Evolutionary conservation across 2,888 invertebrate species (phyloP).

Genomic region (Metalampra italica): DNA sequence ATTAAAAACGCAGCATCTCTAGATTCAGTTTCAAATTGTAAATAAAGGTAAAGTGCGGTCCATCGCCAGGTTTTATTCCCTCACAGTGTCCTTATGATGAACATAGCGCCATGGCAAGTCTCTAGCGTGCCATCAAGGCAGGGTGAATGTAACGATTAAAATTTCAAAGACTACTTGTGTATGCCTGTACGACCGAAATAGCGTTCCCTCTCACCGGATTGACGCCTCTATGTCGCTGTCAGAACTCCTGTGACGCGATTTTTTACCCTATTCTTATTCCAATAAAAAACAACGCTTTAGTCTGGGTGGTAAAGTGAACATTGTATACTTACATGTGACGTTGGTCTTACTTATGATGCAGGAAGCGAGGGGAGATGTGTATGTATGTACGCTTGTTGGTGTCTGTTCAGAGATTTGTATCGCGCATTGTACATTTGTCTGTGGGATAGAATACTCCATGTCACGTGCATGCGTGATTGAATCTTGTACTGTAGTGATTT

Average conservation of each 20-base stretch:
- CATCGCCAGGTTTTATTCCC: not conserved
- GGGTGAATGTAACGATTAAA: conserved; percentile 77
- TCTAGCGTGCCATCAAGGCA: conserved; percentile 60
- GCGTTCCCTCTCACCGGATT: conserved; percentile 60
- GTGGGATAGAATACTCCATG: conserved; percentile 39
- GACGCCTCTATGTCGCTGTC: conserved; percentile 33
- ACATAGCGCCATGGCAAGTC: conserved; percentile 41
- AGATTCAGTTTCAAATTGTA: no score
- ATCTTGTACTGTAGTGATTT: conserved; percentile 21
- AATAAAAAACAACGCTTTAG: conserved; percentile 24
- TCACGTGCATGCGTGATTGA: conserved; percentile 46
- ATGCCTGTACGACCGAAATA: conserved; percentile 66
- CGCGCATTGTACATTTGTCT: conserved; percentile 48
- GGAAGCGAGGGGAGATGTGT: conserved; percentile 68
- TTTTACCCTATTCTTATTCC: conserved; percentile 38
- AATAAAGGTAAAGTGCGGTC: no score
- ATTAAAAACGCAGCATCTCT: no score
- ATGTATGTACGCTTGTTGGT: conserved; percentile 18
- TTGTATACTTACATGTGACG: conserved; percentile 51
- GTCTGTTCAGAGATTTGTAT: conserved; percentile 62
- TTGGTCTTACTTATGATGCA: conserved; percentile 58
- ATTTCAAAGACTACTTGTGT: conserved; percentile 72
- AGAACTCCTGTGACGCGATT: conserved; percentile 29
- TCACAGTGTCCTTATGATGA: conserved; percentile 30
- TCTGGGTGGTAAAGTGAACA: conserved; percentile 26